Evolutionary conservation across 92 coral and sea anemone species (phyloP).

Genomic region (Parazoanthus darwini): DNA sequence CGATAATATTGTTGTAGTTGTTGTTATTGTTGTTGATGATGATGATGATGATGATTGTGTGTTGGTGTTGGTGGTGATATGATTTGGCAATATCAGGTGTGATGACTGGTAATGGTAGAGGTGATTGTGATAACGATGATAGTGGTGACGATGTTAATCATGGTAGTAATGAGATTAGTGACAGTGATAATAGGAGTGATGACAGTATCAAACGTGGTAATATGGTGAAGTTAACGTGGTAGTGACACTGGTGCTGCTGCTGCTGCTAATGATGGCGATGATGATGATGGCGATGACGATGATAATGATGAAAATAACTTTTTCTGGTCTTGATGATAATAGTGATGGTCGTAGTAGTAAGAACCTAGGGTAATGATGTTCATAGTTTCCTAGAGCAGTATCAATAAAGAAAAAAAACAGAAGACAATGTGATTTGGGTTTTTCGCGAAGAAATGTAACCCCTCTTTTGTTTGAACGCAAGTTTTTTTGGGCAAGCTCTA

Average conservation of each 20-base stretch:
- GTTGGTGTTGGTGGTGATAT: neutral
- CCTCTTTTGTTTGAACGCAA: neutral
- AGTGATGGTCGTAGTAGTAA: neutral
- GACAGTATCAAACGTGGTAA: neutral
- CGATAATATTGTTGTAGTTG: too few relatives aligned
- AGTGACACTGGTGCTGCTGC: neutral
- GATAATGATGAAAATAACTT: neutral
- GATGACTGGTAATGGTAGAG: neutral
- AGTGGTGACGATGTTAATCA: neutral
- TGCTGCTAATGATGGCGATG: neutral
- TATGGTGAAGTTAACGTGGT: neutral
- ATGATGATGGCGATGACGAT: neutral
- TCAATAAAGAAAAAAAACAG: neutral
- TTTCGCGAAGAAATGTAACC: neutral
- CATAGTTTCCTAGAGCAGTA: neutral
- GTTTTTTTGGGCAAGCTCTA: neutral
- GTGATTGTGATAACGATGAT: neutral
- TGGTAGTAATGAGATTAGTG: neutral
- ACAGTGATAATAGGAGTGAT: neutral
- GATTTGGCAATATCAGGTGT: too few relatives aligned
- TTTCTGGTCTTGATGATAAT: neutral
- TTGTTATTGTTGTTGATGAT: too few relatives aligned
- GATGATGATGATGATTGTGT: too few relatives aligned
- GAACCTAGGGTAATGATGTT: too few relatives aligned
- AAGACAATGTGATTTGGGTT: neutral